Conservation (phyloP, 2,113 vertebrate species). For the Pimephales promelas region DNA sequence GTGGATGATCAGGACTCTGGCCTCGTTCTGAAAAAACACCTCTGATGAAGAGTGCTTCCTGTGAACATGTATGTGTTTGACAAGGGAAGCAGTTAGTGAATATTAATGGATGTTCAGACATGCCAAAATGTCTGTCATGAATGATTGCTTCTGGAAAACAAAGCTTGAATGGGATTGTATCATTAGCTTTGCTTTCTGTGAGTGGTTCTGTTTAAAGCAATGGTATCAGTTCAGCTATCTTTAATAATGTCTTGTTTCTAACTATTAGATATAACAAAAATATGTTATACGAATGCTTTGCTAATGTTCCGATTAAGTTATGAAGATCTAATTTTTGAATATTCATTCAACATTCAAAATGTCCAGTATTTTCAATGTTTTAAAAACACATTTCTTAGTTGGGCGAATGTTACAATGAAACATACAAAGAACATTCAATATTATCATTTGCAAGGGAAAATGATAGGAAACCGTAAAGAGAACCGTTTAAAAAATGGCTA, state of each 20-base stretch:
- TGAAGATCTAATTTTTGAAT: not conserved
- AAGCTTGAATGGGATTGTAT: not conserved
- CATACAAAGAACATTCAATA: not conserved
- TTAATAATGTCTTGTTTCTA: not conserved
- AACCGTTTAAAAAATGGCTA: too few relatives aligned
- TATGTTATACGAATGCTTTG: not conserved
- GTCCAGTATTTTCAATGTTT: not conserved
- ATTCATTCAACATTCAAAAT: not conserved
- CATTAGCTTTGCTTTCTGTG: not conserved
- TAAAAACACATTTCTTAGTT: not conserved
- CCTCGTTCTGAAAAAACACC: constrained; percentile 9
- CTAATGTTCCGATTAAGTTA: not conserved
- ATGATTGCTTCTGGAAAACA: constrained; percentile 21
- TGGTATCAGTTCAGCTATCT: not conserved
- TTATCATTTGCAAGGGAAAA: not conserved
- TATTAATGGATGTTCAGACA: not conserved
- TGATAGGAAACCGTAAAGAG: too few relatives aligned
- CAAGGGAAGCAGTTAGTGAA: constrained; percentile 11
- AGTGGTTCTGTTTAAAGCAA: not conserved
- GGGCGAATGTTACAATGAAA: not conserved
- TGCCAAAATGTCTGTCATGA: constrained; percentile 12
- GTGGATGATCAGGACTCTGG: constrained; percentile 1
- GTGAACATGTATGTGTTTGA: constrained; percentile 32
- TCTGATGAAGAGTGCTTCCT: constrained; percentile 36
- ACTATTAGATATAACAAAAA: not conserved